These are phyloP conservation scores for Acleris emargana DNA, from an alignment of 2,888 invertebrate species.

Conservation along the genomic window DNA sequence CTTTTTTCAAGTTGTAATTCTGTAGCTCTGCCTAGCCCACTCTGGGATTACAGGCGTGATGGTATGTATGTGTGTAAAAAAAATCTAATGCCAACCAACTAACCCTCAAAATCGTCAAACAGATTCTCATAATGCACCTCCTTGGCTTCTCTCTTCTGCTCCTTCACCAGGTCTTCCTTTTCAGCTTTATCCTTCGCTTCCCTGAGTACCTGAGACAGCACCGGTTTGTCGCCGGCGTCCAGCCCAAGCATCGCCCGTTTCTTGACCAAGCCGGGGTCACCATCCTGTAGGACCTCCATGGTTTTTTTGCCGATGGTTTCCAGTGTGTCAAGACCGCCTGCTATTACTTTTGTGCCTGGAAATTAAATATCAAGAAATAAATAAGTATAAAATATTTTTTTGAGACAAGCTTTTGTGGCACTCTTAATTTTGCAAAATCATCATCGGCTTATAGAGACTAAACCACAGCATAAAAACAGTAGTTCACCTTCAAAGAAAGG, in stretches of 20 bases:
- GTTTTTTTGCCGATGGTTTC: slow-evolving; percentile 98
- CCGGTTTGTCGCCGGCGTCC: slow-evolving; percentile 84
- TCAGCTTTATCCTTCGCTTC: slow-evolving; percentile 90
- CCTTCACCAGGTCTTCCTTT: slow-evolving; percentile 78
- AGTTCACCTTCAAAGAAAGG: too few relatives aligned
- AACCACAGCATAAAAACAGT: too few relatives aligned
- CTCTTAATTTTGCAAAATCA: too few relatives aligned
- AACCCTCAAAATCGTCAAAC: slow-evolving; percentile 94
- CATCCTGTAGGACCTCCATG: slow-evolving; percentile 95
- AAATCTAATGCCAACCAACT: too few relatives aligned
- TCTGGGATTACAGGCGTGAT: too few relatives aligned
- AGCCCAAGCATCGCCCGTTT: slow-evolving; percentile 87
- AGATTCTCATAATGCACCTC: slow-evolving; percentile 89
- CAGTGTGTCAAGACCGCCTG: slow-evolving; percentile 92
- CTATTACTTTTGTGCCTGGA: slow-evolving; percentile 88
- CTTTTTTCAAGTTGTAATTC: too few relatives aligned
- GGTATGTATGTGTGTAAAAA: too few relatives aligned
- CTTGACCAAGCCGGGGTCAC: slow-evolving; percentile 94
- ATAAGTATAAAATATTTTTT: too few relatives aligned
- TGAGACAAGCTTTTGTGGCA: too few relatives aligned
- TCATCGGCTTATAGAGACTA: too few relatives aligned
- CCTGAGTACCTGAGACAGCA: slow-evolving; percentile 85
- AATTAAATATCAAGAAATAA: slow-evolving; percentile 32
- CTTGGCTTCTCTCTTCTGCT: slow-evolving; percentile 77
- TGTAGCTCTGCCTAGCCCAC: too few relatives aligned